Conservation (phyloP, 2,888 invertebrate species). For the Drymonia ruficornis region DNA sequence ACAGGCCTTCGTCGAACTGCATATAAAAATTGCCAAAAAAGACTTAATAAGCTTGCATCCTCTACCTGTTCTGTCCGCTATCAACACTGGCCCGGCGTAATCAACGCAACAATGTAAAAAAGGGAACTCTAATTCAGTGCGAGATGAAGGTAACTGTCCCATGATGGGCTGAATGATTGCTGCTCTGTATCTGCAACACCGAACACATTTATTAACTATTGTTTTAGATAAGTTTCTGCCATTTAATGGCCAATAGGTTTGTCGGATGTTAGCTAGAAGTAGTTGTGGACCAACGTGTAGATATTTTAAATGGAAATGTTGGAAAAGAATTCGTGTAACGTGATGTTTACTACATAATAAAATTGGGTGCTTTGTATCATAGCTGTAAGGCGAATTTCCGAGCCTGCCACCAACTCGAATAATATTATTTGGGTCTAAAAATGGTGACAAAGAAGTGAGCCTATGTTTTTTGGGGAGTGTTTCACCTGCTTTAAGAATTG, state of each 20-base stretch:
- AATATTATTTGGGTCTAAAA: too few relatives aligned
- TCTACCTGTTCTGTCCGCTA: constrained; percentile 19
- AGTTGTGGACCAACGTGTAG: constrained; percentile 6
- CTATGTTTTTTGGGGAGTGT: too few relatives aligned
- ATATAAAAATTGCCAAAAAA: constrained; percentile 6
- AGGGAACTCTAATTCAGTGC: constrained; percentile 5
- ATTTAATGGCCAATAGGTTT: constrained; percentile 5
- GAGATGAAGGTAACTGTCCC: constrained; percentile 7
- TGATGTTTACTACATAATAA: constrained; percentile 5
- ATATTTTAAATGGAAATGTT: not conserved
- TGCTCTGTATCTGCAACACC: constrained; percentile 5
- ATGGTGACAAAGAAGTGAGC: too few relatives aligned
- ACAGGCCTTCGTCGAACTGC: constrained; percentile 2
- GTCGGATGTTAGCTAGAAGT: not conserved
- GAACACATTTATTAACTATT: constrained; percentile 4
- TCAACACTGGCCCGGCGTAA: constrained; percentile 20
- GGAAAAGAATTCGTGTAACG: constrained; percentile 6
- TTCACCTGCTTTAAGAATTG: constrained; percentile 2
- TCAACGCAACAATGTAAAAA: constrained; percentile 10
- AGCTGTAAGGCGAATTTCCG: too few relatives aligned
- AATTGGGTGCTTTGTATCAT: too few relatives aligned
- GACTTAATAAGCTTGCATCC: constrained; percentile 9
- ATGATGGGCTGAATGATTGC: constrained; percentile 7
- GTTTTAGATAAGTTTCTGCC: constrained; percentile 6
- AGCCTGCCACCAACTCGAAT: too few relatives aligned